A percentile compares a stretch with the other conserved stretches of the same genome.
phyloP scores from a whole-genome alignment of 2,797 vertebrate genomes.

The Crypturellus tataupa region DNA sequence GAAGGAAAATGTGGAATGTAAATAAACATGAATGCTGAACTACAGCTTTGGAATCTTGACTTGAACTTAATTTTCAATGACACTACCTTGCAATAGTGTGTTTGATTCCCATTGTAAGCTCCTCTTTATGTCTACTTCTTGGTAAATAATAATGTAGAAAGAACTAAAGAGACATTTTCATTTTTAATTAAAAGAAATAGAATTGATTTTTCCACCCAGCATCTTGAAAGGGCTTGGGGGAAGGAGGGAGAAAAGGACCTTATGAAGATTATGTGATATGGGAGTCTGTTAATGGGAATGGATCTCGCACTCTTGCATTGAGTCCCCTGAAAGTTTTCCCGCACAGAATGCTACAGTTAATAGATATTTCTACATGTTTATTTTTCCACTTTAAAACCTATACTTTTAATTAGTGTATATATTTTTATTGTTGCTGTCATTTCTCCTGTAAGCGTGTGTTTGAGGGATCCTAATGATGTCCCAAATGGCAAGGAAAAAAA shows the following conservation, averaged over 20 bases:
- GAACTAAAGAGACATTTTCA: not conserved
- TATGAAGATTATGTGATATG: not conserved
- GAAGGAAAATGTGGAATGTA: not conserved
- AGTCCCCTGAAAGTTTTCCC: not conserved
- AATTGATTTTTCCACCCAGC: not conserved
- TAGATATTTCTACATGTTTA: not conserved
- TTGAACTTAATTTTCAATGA: not conserved
- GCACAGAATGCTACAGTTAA: not conserved
- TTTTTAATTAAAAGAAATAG: not conserved
- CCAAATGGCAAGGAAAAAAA: not conserved
- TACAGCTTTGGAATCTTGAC: not conserved
- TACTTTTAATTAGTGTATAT: not conserved
- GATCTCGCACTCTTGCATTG: not conserved
- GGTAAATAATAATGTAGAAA: not conserved
- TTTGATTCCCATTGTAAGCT: not conserved
- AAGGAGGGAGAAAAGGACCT: rapidly evolving
- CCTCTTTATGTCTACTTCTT: not conserved
- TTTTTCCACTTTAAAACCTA: not conserved
- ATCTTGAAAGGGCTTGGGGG: not conserved
- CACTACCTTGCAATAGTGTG: not conserved
- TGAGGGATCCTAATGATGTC: not conserved
- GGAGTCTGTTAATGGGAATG: not conserved
- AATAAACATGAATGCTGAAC: not conserved
- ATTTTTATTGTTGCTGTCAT: not conserved
- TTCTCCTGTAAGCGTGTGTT: not conserved